Conservation (phyloP, 2,888 invertebrate species). For the Pristionchus fissidentatus region DNA sequence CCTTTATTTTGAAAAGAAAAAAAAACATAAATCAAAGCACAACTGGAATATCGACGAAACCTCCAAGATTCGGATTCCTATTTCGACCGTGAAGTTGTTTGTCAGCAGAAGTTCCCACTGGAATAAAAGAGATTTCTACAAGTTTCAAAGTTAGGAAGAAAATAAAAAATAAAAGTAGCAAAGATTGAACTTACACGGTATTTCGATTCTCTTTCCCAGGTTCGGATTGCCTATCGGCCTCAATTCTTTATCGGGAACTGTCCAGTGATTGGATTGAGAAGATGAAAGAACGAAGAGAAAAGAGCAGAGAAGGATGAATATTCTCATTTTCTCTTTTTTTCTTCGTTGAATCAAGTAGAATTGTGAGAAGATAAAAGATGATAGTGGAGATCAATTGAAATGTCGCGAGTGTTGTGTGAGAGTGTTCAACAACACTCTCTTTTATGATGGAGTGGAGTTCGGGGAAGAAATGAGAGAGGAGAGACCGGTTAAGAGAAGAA, state of each 20-base stretch:
- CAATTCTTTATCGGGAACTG: conserved; percentile 12
- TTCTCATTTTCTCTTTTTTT: too few relatives aligned
- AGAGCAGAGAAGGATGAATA: background rate
- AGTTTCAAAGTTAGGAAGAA: background rate
- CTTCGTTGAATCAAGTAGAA: too few relatives aligned
- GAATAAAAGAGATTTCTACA: background rate
- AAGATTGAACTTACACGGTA: background rate
- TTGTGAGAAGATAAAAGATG: too few relatives aligned
- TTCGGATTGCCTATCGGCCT: conserved; percentile 28
- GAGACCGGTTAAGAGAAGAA: conserved; percentile 10
- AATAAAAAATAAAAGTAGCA: background rate
- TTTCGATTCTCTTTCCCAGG: conserved; percentile 5
- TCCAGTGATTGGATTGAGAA: background rate
- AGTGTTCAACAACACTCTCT: conserved; percentile 16
- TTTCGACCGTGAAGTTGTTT: background rate
- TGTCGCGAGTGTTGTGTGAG: background rate
- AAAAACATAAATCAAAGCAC: background rate
- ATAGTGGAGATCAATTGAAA: background rate
- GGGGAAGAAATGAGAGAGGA: background rate
- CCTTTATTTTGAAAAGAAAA: too few relatives aligned
- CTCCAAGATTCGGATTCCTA: conserved; percentile 26
- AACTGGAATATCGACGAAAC: conserved; percentile 30
- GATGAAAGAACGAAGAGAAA: background rate
- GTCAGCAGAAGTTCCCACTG: background rate
- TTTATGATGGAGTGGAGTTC: background rate